Evolutionary conservation across 2,797 vertebrate genomes (phyloP), one percentile per base, ranked within the genome.

Genomic region (Chloroceryle inda): DNA sequence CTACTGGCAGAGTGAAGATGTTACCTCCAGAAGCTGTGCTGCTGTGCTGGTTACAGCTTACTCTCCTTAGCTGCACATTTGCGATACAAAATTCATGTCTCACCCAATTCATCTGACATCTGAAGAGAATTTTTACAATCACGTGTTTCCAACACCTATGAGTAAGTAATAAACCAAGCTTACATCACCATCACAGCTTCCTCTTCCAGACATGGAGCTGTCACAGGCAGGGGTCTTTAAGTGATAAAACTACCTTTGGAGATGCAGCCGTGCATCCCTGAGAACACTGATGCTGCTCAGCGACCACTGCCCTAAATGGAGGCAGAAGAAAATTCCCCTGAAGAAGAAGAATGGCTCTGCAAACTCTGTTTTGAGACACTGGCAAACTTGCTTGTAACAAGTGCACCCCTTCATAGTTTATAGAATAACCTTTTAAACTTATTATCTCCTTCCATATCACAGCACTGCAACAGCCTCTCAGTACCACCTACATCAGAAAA

Each of bases 291-390:
- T 44, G 31, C 26, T 64, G 42, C 19, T 71, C 42, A 42, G 29
- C 9, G 0, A 0, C 1, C 37, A 53, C 68, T 59, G 62, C 5
- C 12, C 12, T 29, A 62, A 52, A 27, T 13, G 3, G 2, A 3
- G 14, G 5, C n/a, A 90, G 55, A 84, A 52, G 26, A 68, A 84
- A 88, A 63, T 22, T 67, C 8, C 23, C 35, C 20, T 33, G 8
- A 38, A 58, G 33, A 67, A 40, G 24, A 82, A 8, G 21, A 42
- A 0, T 2, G 3, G n/a, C 27, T 37, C n/a, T 78, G 42, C 18
- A 75, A 89, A 64, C 7, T n/a, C 44, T 73, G 27, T 50, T 67
- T 40, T 75, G 40, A 82, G 14, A 55, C 59, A 59, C 4, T 45
- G 67, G 27, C 38, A 85, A 85, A 58, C 47, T 71, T 78, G 27